phyloP scores from a whole-genome alignment of 53 echinoderm and acorn worm species.

The Hippasteria phrygiana region DNA sequence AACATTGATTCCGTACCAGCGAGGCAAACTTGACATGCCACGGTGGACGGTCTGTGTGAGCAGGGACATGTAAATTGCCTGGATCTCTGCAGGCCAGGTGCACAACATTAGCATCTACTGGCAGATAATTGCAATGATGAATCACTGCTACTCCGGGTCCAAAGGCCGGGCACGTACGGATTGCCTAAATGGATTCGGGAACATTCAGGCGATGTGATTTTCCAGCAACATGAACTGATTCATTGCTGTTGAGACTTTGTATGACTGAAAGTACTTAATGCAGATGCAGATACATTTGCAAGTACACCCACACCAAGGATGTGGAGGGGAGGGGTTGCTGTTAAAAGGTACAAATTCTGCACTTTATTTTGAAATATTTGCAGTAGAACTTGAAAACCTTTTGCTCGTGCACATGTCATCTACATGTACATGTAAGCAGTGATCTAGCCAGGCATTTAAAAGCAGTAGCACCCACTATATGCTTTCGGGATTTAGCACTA shows the following conservation, averaged over 20 bases:
- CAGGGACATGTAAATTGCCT: not conserved
- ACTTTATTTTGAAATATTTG: no score
- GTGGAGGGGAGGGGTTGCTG: not conserved
- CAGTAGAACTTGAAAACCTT: no score
- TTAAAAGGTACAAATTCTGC: no score
- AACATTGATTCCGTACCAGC: no score
- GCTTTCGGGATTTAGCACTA: no score
- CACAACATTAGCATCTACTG: not conserved
- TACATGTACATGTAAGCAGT: no score
- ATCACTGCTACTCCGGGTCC: not conserved
- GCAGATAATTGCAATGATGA: not conserved
- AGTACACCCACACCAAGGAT: not conserved
- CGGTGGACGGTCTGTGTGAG: no score
- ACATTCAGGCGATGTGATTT: slow-evolving; percentile 4
- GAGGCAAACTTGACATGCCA: not conserved
- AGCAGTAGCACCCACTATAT: no score
- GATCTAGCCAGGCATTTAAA: no score
- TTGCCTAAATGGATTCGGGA: not conserved
- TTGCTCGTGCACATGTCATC: no score
- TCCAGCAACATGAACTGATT: not conserved
- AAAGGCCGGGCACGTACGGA: not conserved
- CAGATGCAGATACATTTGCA: not conserved
- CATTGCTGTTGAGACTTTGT: not conserved
- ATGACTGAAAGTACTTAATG: not conserved
- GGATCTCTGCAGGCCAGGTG: not conserved